These are phyloP conservation scores for Drosophila paracracens DNA, from an alignment of 2,888 invertebrate species.

Conservation along the genomic window DNA sequence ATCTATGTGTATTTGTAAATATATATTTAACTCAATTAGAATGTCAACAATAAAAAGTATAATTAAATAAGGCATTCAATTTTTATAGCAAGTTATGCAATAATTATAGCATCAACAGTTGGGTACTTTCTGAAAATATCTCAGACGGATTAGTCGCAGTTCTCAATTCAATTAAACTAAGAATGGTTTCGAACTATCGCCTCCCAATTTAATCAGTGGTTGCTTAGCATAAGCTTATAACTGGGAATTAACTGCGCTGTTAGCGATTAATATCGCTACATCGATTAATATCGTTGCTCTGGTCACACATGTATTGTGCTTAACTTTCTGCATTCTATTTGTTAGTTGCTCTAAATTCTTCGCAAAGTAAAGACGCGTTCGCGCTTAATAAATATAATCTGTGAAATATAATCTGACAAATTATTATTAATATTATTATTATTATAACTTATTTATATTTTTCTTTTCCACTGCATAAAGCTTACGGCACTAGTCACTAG, in stretches of 20 bases:
- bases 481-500: too few relatives aligned
- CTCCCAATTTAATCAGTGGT: background rate
- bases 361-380: too few relatives aligned
- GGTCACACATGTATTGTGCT: too few relatives aligned
- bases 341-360: too few relatives aligned
- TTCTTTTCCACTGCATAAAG: too few relatives aligned
- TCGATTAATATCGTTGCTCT: too few relatives aligned
- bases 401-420: too few relatives aligned
- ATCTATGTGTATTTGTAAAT: slow-evolving; percentile 21
- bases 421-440: too few relatives aligned
- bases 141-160: background rate
- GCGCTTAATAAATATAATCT: too few relatives aligned
- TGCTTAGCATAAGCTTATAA: background rate
- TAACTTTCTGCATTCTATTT: too few relatives aligned
- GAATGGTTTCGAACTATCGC: background rate
- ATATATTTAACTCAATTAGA: slow-evolving; percentile 26
- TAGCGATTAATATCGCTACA: background rate
- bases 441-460: too few relatives aligned
- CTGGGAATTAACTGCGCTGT: background rate
- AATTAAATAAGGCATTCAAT: background rate
- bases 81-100: background rate
- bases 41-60: slow-evolving; percentile 11
- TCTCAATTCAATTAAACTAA: background rate
- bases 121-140: background rate
- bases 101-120: background rate